phyloP scores from a whole-genome alignment of 2,797 vertebrate species.

The Buceros bicornis region DNA sequence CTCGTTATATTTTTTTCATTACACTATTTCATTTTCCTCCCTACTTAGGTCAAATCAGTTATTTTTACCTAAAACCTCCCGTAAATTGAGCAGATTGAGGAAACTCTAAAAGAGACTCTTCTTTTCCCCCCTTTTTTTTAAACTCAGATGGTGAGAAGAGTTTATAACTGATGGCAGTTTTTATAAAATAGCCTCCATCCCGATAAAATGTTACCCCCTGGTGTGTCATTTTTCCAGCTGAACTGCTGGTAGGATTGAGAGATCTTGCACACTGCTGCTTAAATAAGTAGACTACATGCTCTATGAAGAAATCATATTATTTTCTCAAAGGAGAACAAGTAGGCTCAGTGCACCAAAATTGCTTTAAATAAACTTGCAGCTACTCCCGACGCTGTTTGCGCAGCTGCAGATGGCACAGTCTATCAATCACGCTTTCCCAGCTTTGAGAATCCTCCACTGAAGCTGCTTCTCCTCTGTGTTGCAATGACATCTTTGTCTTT shows the following conservation, averaged over 20 bases:
- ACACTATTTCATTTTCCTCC: slow-evolving; percentile 12
- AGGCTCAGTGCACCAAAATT: slow-evolving; percentile 74
- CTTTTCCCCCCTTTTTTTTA: neutral
- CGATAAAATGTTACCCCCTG: slow-evolving; percentile 83
- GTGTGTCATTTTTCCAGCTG: slow-evolving; percentile 77
- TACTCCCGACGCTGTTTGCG: slow-evolving; percentile 67
- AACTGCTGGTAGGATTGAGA: slow-evolving; percentile 78
- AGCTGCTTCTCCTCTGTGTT: slow-evolving; percentile 58
- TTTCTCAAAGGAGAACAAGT: slow-evolving; percentile 81
- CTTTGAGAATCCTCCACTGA: slow-evolving; percentile 60
- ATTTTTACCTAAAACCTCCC: slow-evolving; percentile 1
- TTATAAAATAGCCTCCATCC: slow-evolving; percentile 86
- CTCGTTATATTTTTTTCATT: neutral
- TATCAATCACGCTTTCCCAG: slow-evolving; percentile 78
- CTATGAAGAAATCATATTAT: slow-evolving; percentile 77
- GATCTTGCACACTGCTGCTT: slow-evolving; percentile 78
- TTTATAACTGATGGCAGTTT: slow-evolving; percentile 75
- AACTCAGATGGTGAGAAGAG: slow-evolving; percentile 43
- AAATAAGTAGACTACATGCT: slow-evolving; percentile 79
- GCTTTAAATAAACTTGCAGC: slow-evolving; percentile 79
- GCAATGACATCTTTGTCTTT: slow-evolving; percentile 74
- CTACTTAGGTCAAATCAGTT: slow-evolving; percentile 17
- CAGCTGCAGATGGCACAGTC: slow-evolving; percentile 75
- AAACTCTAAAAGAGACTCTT: neutral
- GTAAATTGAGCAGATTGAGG: slow-evolving; percentile 1